Base-by-base conservation (phyloP, 2,113 vertebrate species). In the Psephotus haematonotus region DNA sequence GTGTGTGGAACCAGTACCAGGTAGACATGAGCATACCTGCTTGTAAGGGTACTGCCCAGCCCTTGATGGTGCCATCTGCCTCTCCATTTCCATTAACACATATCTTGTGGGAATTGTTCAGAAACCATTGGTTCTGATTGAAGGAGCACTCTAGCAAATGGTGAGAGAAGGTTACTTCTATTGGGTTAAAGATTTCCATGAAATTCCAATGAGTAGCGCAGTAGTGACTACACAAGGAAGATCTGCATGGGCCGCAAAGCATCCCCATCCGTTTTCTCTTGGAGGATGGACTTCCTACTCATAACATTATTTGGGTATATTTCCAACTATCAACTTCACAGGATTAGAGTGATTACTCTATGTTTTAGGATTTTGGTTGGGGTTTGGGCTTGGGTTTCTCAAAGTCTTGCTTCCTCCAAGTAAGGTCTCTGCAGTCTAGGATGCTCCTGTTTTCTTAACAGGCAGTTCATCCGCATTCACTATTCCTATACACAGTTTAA, bases 231-330 rank as follows among this genome's bases (percentile, higher is more conserved):
- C 20, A 50, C 1, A 13, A 35, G 37, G 10, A 88, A 5, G 33
- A n/a, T 62, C 41, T 33, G 41, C 0, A 0, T 3, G 15, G 24
- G 13, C 28, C 68, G 33, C 52, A 37, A 55, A 77, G 20, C 44
- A 41, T 75, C 27, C 25, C 33, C 8, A 4, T 22, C 15, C 44
- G 10, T 47, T 88, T 71, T 64, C 37, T 37, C 57, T 69, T 72
- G 44, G 17, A 90, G 23, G 28, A 50, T 12, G 5, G 19, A 20
- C 17, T 65, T 70, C 16, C 20, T 62, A 7, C 14, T 75, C 6
- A 3, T 25, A 13, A 24, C 7, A 9, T 47, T 50, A 47, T 28
- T 88, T 47, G 33, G 33, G 9, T 62, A 27, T 1, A 1, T 67
- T 95, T 90, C 71, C 60, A 53, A 3, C 37, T 37, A 53, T 28